Evolutionary conservation across 2,888 invertebrate species (phyloP).

Genomic region (Schrankia costaestrigalis): DNA sequence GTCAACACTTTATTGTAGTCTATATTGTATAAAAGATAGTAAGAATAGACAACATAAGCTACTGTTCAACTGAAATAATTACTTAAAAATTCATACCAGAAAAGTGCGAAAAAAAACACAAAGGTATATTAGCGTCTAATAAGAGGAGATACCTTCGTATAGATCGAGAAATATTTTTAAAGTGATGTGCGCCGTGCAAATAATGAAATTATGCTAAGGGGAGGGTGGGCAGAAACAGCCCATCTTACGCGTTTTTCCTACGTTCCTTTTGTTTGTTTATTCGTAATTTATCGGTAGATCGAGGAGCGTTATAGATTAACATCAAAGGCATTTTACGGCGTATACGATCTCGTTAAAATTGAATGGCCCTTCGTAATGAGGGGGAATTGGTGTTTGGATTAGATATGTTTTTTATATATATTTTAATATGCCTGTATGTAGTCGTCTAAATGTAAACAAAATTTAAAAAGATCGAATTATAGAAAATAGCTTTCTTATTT

Average conservation of each 20-base stretch:
- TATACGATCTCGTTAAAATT: slow-evolving; percentile 59
- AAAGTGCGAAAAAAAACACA: neutral
- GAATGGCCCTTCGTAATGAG: slow-evolving; percentile 48
- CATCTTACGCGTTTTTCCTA: slow-evolving; percentile 46
- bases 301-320: slow-evolving; percentile 63
- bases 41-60: too few species aligned
- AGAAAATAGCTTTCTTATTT: neutral
- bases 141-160: slow-evolving; percentile 25
- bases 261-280: slow-evolving; percentile 65
- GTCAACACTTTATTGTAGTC: too few species aligned
- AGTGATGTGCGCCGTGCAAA: slow-evolving; percentile 52
- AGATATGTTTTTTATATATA: slow-evolving; percentile 26
- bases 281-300: slow-evolving; percentile 71
- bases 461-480: neutral
- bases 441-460: neutral
- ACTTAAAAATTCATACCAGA: too few species aligned
- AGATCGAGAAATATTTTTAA: slow-evolving; percentile 54
- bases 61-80: too few species aligned
- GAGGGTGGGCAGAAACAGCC: slow-evolving; percentile 26
- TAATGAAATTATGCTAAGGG: slow-evolving; percentile 61
- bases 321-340: slow-evolving; percentile 58
- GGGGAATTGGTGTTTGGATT: slow-evolving; percentile 37
- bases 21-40: too few species aligned
- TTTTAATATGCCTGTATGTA: slow-evolving; percentile 21
- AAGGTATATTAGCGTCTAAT: slow-evolving; percentile 6